Evolutionary conservation across 2,113 vertebrate species (phyloP).

Genomic region (Equus przewalskii): DNA sequence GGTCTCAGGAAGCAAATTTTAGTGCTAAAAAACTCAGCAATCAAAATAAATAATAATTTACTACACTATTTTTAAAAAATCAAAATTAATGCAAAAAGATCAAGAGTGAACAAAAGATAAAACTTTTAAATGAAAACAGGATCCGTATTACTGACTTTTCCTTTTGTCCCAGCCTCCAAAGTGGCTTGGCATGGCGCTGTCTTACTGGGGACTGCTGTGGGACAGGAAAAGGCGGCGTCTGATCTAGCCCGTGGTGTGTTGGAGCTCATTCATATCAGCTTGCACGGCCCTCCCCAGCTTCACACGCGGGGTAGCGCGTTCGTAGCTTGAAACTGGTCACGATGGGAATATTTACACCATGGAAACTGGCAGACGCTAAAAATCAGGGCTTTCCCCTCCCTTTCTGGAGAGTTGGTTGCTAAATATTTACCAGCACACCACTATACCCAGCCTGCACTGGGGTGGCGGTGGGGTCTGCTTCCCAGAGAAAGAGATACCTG

Average conservation of each 20-base stretch:
- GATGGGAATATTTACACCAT: neutral
- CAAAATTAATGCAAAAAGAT: neutral
- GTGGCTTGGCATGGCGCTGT: rapidly evolving
- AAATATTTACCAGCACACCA: neutral
- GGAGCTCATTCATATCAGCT: too few species aligned
- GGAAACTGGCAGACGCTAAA: neutral
- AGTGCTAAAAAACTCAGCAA: neutral
- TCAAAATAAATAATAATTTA: neutral
- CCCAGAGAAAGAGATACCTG: neutral
- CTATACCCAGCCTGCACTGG: neutral
- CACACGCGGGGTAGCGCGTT: neutral
- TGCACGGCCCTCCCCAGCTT: neutral
- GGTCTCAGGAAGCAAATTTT: neutral
- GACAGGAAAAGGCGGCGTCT: neutral
- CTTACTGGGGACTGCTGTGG: rapidly evolving
- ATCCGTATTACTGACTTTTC: neutral
- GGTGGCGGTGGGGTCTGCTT: rapidly evolving
- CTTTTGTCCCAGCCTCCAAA: neutral
- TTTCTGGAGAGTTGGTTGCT: neutral
- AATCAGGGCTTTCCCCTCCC: neutral
- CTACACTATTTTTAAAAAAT: neutral
- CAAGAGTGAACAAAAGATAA: neutral
- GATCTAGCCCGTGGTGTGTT: neutral
- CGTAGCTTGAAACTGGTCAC: neutral
- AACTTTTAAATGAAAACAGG: neutral